These are phyloP conservation scores for Protaetia brevitarsis DNA, from an alignment of 1,140 invertebrate species.

Conservation along the genomic window DNA sequence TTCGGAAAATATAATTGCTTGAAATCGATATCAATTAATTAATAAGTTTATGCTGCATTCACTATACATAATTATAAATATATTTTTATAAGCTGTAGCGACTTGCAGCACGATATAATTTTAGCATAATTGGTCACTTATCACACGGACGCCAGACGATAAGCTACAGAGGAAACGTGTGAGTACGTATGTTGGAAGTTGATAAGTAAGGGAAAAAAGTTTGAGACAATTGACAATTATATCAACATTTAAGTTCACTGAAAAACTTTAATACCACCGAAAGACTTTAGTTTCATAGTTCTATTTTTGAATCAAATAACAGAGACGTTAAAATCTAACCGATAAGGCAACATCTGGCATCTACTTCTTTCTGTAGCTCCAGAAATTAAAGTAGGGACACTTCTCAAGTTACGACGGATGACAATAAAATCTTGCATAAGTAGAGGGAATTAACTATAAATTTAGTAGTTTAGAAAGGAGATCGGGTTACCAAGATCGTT, in stretches of 20 bases:
- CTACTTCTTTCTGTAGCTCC: background rate
- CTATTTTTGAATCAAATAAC: background rate
- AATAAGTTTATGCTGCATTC: too few species aligned
- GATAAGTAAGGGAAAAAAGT: background rate
- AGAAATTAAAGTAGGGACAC: background rate
- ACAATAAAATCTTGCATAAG: constrained; percentile 13
- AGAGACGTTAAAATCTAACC: background rate
- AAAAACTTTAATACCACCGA: background rate
- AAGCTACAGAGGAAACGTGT: background rate
- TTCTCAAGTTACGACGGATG: constrained; percentile 9
- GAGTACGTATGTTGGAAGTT: background rate
- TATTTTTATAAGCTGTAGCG: background rate
- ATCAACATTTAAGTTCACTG: background rate
- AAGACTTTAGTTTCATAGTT: background rate
- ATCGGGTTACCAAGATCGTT: background rate
- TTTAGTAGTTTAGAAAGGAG: background rate
- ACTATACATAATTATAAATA: too few species aligned
- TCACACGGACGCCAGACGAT: constrained; percentile 3
- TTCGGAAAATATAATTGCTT: too few species aligned
- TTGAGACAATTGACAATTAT: background rate
- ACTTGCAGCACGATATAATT: background rate
- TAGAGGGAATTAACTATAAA: background rate
- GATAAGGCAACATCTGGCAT: background rate
- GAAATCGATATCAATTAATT: too few species aligned
- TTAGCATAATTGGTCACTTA: background rate